A percentile compares a stretch with the other conserved stretches of the same genome.
These are phyloP conservation scores for Myiopsitta monachus DNA, from an alignment of 2,113 vertebrate species.

Conservation along the genomic window DNA sequence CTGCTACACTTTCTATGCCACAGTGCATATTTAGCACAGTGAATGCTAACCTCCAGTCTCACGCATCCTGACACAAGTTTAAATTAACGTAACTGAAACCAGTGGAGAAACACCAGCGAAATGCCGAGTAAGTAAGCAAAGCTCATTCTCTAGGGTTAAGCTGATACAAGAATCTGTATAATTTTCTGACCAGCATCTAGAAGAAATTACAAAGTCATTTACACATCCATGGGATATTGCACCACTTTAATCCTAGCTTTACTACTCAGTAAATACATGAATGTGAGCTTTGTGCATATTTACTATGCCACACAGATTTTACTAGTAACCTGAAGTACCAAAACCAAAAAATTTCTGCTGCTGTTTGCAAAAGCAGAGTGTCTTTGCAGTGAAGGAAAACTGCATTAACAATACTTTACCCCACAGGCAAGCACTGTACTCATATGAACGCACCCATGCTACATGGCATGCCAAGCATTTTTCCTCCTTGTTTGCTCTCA, in stretches of 20 bases:
- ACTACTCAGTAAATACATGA: background rate
- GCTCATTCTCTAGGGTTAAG: background rate
- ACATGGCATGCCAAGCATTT: background rate
- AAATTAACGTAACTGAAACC: background rate
- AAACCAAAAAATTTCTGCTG: background rate
- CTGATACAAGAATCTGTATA: background rate
- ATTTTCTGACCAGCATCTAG: background rate
- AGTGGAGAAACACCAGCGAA: background rate
- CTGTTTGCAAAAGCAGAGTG: background rate
- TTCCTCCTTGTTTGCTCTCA: background rate
- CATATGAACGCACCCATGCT: background rate
- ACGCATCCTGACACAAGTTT: rapidly evolving
- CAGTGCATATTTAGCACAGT: background rate
- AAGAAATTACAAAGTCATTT: background rate
- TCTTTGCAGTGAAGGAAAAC: background rate
- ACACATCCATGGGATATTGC: rapidly evolving
- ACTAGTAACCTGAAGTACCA: background rate
- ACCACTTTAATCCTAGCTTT: background rate
- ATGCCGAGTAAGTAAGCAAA: background rate
- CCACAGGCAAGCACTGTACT: rapidly evolving
- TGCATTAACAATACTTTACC: background rate
- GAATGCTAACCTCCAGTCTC: background rate
- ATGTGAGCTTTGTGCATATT: background rate
- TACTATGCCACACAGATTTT: background rate
- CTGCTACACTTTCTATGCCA: background rate